Evolutionary conservation across 1,140 invertebrate species (phyloP).

Genomic region (Lucilia sericata): DNA sequence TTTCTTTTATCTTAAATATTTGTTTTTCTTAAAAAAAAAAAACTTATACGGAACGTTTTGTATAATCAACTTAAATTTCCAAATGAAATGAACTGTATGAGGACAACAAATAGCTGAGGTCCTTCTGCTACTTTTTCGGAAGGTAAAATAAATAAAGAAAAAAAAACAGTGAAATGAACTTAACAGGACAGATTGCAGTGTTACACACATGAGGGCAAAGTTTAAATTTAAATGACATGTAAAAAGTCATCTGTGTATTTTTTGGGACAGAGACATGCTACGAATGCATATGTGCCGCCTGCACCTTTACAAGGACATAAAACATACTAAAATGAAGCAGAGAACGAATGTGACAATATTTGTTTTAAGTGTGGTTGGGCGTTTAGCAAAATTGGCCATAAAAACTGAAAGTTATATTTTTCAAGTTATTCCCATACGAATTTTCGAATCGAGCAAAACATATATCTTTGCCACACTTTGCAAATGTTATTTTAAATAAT

Average conservation of each 20-base stretch:
- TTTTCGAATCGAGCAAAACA: too few species aligned
- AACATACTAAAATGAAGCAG: too few species aligned
- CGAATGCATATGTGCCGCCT: background rate
- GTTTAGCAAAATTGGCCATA: too few species aligned
- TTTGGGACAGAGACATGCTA: background rate
- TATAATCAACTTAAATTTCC: background rate
- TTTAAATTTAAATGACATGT: conserved; percentile 22
- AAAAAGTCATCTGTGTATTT: background rate
- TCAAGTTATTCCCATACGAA: too few species aligned
- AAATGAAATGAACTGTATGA: conserved; percentile 1
- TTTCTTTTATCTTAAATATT: background rate
- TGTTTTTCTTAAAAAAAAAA: background rate
- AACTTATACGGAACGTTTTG: background rate
- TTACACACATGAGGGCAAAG: background rate
- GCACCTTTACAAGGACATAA: too few species aligned
- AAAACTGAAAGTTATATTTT: too few species aligned
- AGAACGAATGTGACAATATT: too few species aligned
- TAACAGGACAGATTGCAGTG: background rate
- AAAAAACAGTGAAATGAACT: background rate
- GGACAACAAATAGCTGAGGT: background rate
- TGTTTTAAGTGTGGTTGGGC: too few species aligned
- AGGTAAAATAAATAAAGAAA: background rate
- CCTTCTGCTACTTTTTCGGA: background rate
- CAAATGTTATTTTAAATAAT: too few species aligned
- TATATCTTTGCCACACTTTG: too few species aligned